These are phyloP conservation scores for Tuta absoluta DNA, from an alignment of 2,888 invertebrate species.

Conservation along the genomic window DNA sequence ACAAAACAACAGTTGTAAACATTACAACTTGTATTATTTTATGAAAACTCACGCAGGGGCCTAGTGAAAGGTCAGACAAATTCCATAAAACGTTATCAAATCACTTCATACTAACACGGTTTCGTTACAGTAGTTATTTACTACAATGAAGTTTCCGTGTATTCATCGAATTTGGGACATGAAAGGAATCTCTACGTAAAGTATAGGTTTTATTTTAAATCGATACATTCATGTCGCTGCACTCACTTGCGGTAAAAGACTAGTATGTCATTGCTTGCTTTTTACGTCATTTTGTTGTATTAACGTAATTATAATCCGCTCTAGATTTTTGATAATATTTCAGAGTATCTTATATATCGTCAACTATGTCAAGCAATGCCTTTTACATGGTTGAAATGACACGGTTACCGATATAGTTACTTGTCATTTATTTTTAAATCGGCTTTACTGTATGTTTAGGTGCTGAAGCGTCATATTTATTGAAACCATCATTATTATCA, in stretches of 20 bases:
- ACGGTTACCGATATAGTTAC: background rate
- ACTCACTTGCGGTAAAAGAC: background rate
- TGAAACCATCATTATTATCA: too few relatives aligned
- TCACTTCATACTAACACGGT: too few relatives aligned
- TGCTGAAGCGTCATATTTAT: background rate
- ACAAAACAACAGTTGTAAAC: too few relatives aligned
- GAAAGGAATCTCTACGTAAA: background rate
- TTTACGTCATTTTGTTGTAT: background rate
- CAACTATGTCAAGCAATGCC: background rate
- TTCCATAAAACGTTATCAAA: too few relatives aligned
- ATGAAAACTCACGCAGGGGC: too few relatives aligned
- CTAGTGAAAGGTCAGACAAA: too few relatives aligned
- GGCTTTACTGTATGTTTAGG: background rate
- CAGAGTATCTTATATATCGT: background rate
- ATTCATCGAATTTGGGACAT: background rate
- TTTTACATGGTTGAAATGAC: background rate
- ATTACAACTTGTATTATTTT: too few relatives aligned
- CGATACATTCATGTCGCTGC: background rate
- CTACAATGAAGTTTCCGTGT: background rate
- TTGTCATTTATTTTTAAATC: background rate
- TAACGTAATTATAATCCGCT: background rate
- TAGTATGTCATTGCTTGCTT: background rate
- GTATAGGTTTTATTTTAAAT: background rate
- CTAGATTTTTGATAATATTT: background rate
- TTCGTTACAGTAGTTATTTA: too few relatives aligned